These are phyloP conservation scores for Blastomussa wellsi DNA, from an alignment of 92 coral and sea anemone genomes.

Conservation along the genomic window DNA sequence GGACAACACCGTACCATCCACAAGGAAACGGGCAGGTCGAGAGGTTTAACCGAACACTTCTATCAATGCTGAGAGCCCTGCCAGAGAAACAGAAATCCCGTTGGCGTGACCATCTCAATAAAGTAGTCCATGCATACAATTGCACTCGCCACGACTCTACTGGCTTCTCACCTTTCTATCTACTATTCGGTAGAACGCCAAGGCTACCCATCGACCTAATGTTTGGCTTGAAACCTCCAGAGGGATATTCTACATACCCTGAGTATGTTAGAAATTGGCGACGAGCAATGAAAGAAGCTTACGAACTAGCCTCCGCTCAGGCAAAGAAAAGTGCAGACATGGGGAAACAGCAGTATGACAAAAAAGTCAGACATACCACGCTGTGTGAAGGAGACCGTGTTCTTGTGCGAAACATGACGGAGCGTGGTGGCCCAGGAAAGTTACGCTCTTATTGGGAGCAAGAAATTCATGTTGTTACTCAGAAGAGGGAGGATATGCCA, in stretches of 20 bases:
- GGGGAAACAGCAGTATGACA: constrained; percentile 51
- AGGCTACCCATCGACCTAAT: too few relatives aligned
- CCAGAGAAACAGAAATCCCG: constrained; percentile 64
- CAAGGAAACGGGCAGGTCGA: constrained; percentile 59
- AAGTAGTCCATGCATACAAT: constrained; percentile 70
- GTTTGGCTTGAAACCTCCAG: constrained; percentile 62
- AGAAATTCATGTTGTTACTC: too few relatives aligned
- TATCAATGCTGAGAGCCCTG: constrained; percentile 62
- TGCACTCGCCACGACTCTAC: constrained; percentile 69
- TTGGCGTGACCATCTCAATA: constrained; percentile 68
- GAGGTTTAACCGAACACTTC: constrained; percentile 57
- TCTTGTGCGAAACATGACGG: constrained; percentile 44
- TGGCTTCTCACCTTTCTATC: constrained; percentile 67
- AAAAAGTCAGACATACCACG: constrained; percentile 45
- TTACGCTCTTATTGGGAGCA: constrained; percentile 63
- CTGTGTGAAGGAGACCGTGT: constrained; percentile 42
- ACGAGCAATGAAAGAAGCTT: constrained; percentile 69
- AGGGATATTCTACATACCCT: constrained; percentile 58
- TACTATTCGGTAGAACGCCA: constrained; percentile 53
- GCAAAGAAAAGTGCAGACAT: too few relatives aligned
- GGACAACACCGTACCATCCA: constrained; percentile 63
- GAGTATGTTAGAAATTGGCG: constrained; percentile 69
- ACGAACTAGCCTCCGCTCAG: constrained; percentile 44
- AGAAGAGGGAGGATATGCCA: too few relatives aligned
- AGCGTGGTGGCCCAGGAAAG: constrained; percentile 60